Base-by-base conservation (phyloP, 2,113 vertebrate genomes). In the Scalopus aquaticus region DNA sequence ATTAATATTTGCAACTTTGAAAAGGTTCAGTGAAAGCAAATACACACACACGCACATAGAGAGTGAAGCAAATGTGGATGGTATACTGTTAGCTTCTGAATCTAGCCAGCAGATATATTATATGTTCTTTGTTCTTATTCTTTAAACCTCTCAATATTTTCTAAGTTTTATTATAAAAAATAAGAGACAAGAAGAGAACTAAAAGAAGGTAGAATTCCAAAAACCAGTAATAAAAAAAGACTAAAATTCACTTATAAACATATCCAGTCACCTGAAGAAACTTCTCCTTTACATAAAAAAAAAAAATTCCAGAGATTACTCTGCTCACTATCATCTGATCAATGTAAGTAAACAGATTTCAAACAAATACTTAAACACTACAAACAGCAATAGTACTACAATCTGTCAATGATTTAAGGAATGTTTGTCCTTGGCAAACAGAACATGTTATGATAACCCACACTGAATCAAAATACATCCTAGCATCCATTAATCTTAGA, bases 391-490 rank as follows among this genome's bases (percentile, higher is more conserved):
- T 93, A 94, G 92, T 91, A 96, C 87, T 91, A 94, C 88, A 97
- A 86, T 83, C 94, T 96, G 95, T 96, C 92, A 97, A 97, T 96
- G 96, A 97, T 97, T 97, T 94, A 96, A 97, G 79, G 87, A 96
- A 96, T 97, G 96, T 97, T 94, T 96, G 93, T 81, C 96, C 91
- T 9, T 91, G 87, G 95, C 97, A 97, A 97, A 96, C 83, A 95
- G 73, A 89, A 93, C 49, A 91, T 77, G 42, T 42, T 86, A 60
- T 49, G 67, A 89, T 81, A 96, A 39, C 30, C 83, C 70, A 84
- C 5, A 73, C 3, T 90, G 73, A 97, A 91, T 80, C 83, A 92
- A 95, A 95, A 88, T 39, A 90, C 64, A 91, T 17, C 93, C 58
- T 91, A 81, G 93, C 30, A 90, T 24, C 56, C 81, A 95, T 90